phyloP scores from a whole-genome alignment of 2,797 vertebrate species.

The Cercopithecus diana region DNA sequence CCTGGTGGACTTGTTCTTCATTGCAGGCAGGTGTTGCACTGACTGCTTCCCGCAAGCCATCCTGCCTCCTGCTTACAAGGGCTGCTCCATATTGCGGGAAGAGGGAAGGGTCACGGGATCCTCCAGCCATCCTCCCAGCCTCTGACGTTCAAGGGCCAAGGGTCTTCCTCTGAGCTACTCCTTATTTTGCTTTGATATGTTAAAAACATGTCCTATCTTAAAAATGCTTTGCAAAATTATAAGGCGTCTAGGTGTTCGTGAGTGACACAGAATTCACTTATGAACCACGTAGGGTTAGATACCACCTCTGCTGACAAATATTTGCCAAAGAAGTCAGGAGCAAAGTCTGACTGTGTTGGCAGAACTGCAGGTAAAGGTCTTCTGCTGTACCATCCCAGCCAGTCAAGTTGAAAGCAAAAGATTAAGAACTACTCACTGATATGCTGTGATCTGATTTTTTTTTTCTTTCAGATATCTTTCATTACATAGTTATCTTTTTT shows the following conservation, averaged over 20 bases:
- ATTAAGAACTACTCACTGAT: neutral
- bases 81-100: neutral
- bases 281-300: neutral
- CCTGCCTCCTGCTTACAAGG: neutral
- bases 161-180: neutral
- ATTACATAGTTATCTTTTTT: neutral
- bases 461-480: neutral
- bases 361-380: neutral
- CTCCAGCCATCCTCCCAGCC: neutral
- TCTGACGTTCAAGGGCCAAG: neutral
- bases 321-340: neutral
- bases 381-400: neutral
- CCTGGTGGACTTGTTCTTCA: constrained; percentile 74
- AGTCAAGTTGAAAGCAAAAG: neutral
- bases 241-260: neutral
- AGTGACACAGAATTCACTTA: neutral
- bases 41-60: neutral
- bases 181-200: neutral
- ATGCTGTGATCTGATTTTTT: neutral
- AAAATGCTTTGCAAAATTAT: constrained; percentile 44
- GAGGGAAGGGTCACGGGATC: neutral
- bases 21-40: neutral
- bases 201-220: constrained; percentile 9
- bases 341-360: neutral
- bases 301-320: neutral